Evolutionary conservation across 2,797 vertebrate species (phyloP).

Genomic region (Anas georgica): DNA sequence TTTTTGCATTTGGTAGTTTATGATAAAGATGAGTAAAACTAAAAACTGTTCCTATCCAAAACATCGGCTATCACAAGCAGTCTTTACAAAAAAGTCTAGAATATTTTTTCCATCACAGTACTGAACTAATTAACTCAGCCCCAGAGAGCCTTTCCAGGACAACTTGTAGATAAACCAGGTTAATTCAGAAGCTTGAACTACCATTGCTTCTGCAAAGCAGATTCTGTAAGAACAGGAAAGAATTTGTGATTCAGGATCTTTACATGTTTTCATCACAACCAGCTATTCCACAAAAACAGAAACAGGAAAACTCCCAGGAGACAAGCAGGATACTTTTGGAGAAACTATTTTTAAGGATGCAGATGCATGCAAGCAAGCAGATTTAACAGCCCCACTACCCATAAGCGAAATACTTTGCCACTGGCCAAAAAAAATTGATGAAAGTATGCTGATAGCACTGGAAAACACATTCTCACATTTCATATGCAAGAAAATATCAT

Average conservation of each 20-base stretch:
- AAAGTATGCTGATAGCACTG: slow-evolving; percentile 36
- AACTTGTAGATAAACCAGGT: background rate
- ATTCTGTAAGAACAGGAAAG: background rate
- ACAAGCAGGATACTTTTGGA: background rate
- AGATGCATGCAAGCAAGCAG: background rate
- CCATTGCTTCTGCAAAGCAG: background rate
- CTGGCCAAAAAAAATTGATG: background rate
- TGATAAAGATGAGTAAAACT: background rate
- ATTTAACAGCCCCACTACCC: background rate
- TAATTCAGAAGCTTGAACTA: background rate
- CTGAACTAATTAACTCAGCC: background rate
- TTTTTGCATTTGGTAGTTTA: background rate
- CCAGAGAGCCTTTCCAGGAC: background rate
- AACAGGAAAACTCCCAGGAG: background rate
- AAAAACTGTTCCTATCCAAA: background rate
- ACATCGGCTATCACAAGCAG: background rate
- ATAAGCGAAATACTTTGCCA: background rate
- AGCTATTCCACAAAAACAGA: background rate
- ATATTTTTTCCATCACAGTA: background rate
- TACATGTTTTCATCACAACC: background rate
- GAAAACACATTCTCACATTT: slow-evolving; percentile 29
- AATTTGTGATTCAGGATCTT: background rate
- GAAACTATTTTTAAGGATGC: background rate
- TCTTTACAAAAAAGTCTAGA: background rate
- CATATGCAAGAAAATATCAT: slow-evolving; percentile 35